Base-by-base conservation (phyloP, 2,888 invertebrate species). In the Drosophila leonis region DNA sequence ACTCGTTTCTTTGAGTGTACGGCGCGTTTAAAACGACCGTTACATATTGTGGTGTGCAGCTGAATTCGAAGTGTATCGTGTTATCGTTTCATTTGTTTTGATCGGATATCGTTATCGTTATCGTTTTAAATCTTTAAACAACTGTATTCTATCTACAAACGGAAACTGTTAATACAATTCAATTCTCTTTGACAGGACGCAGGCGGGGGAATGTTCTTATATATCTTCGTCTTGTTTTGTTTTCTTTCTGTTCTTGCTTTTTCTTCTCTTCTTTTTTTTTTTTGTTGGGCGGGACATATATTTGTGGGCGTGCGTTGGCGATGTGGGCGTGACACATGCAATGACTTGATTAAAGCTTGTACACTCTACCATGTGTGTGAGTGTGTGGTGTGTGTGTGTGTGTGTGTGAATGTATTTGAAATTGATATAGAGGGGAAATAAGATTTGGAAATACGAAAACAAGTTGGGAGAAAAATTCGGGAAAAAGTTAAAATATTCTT, bases 291-390 rank as follows among this genome's bases (percentile, higher is more conserved):
- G 39, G 57, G 44, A 49, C 10, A 13, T 33, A 37, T 62, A 42
- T 55, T 65, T 44, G 62, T 44, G 65, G 60, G 48, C 42, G 55
- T 69, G 65, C 54, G 18, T 29, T 69, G 29, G 65, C 62, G 64
- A 33, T 59, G 57, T 56, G 75, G 82, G 75, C 77, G 83, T 79
- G 83, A 77, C 77, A 82, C 82, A 84, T 85, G 87, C 80, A 80
- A 86, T 83, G 85, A 86, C 72, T 86, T 83, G 85, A 82, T 88
- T 86, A 86, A 86, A 86, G 86, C 86, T 86, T 85, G 59, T 70
- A 70, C 78, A 59, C 71, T 74, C 69, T 64, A 65, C 29, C 33
- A 20, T 77, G 41, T 76, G 39, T 48, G 37, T 65, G 48, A n/a
- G 31, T 73, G 41, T 76, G n/a, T n/a, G n/a, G n/a, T 77, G 41